Percentiles rank a stretch among this genome's conserved stretches.
These are phyloP conservation scores for Pseudanteris insignis DNA, from an alignment of 2,888 invertebrate genomes.

Conservation along the genomic window DNA sequence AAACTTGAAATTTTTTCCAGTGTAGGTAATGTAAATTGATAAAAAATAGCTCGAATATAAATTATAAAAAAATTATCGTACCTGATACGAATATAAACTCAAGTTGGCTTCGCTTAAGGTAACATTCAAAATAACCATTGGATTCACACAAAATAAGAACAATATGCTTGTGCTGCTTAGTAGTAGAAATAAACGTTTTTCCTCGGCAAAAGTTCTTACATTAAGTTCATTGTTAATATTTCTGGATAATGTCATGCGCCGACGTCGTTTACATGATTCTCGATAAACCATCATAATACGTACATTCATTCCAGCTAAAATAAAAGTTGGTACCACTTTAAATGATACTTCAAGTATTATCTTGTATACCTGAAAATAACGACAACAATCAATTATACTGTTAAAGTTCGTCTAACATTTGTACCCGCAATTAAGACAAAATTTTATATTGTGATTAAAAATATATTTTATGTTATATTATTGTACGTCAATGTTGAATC, in stretches of 20 bases:
- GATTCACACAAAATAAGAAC: conserved; percentile 76
- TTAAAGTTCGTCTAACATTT: too few species aligned
- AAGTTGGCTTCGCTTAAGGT: conserved; percentile 74
- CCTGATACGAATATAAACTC: conserved; percentile 73
- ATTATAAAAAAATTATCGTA: conserved; percentile 49
- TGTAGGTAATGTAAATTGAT: too few species aligned
- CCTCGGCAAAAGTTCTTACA: conserved; percentile 75
- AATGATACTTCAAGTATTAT: conserved; percentile 73
- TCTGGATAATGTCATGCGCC: conserved; percentile 74
- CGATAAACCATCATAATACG: conserved; percentile 76
- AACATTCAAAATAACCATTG: conserved; percentile 77
- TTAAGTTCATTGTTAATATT: conserved; percentile 72
- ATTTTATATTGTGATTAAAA: too few species aligned
- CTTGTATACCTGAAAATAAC: conserved; percentile 68
- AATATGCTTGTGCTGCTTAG: conserved; percentile 75
- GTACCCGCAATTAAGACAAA: too few species aligned
- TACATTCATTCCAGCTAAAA: conserved; percentile 72
- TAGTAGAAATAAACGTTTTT: conserved; percentile 73
- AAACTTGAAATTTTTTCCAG: too few species aligned
- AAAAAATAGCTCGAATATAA: neutral
- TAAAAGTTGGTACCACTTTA: conserved; percentile 75
- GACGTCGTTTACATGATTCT: conserved; percentile 72
- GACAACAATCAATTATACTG: neutral
- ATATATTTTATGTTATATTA: too few species aligned
- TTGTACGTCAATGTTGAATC: too few species aligned